These are phyloP conservation scores for Coccyzus lansbergi DNA, from an alignment of 2,797 vertebrate genomes.

Conservation along the genomic window DNA sequence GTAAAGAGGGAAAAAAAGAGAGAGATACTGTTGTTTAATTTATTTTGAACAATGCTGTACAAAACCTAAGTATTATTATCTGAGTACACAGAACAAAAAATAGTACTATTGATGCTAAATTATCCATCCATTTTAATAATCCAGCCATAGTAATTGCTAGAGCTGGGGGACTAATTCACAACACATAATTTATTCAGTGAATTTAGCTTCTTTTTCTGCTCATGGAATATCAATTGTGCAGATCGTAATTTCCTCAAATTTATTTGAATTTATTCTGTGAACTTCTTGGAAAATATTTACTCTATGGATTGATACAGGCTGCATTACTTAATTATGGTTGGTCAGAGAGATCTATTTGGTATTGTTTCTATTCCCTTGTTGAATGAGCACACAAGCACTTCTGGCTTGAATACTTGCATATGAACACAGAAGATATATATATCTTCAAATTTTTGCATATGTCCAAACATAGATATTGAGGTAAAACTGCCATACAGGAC, in stretches of 20 bases:
- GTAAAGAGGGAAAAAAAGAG: neutral
- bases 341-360: conserved; percentile 53
- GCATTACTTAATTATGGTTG: conserved; percentile 61
- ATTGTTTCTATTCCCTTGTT: conserved; percentile 62
- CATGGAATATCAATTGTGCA: conserved; percentile 32
- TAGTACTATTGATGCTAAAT: conserved; percentile 24
- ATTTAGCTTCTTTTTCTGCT: conserved; percentile 46
- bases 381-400: conserved; percentile 54
- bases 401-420: conserved; percentile 43
- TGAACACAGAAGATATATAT: neutral
- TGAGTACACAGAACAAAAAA: neutral
- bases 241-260: conserved; percentile 56
- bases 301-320: conserved; percentile 62
- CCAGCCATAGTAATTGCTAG: conserved; percentile 16
- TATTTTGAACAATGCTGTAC: neutral
- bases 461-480: conserved; percentile 48
- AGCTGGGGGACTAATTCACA: conserved; percentile 47
- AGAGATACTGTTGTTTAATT: neutral
- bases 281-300: conserved; percentile 66
- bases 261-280: conserved; percentile 58
- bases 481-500: neutral
- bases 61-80: neutral
- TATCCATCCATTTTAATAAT: conserved; percentile 39
- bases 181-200: conserved; percentile 46
- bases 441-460: conserved; percentile 48